A percentile compares a stretch with the other conserved stretches of the same genome.
phyloP scores from a whole-genome alignment of 2,888 invertebrate species.

The Macrosiphum euphorbiae region DNA sequence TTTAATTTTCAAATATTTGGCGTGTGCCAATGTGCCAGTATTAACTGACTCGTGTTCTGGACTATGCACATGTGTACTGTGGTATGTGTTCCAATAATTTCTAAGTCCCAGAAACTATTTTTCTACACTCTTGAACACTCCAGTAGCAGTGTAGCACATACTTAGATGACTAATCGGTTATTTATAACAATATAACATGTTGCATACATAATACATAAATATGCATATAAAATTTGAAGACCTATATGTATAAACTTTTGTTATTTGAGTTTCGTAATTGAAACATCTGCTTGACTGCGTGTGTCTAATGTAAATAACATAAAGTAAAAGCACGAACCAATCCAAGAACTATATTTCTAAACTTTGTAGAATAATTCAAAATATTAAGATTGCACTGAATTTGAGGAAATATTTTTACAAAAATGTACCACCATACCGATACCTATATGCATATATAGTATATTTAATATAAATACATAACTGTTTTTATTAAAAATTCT shows the following conservation, averaged over 20 bases:
- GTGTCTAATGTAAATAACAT: neutral
- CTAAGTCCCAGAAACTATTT: neutral
- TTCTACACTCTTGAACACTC: neutral
- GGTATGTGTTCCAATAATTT: neutral
- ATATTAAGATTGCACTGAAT: neutral
- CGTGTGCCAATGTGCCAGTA: neutral
- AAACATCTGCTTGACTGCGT: neutral
- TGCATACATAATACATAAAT: neutral
- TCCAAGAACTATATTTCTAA: neutral
- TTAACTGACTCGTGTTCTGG: neutral
- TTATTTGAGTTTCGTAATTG: neutral
- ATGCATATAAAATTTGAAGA: neutral
- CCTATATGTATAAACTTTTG: neutral
- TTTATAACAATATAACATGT: neutral
- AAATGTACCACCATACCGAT: neutral
- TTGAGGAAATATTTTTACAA: neutral
- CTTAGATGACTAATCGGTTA: conserved; percentile 2
- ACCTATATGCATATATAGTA: no score
- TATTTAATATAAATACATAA: neutral
- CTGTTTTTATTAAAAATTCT: conserved; percentile 13
- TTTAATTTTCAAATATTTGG: neutral
- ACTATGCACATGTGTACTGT: neutral
- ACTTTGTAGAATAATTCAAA: neutral
- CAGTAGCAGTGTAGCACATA: neutral
- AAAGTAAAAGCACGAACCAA: neutral